Evolutionary conservation across 2,888 invertebrate species (phyloP), one percentile per base, ranked within the genome.

Genomic region (Cephus pulcher): DNA sequence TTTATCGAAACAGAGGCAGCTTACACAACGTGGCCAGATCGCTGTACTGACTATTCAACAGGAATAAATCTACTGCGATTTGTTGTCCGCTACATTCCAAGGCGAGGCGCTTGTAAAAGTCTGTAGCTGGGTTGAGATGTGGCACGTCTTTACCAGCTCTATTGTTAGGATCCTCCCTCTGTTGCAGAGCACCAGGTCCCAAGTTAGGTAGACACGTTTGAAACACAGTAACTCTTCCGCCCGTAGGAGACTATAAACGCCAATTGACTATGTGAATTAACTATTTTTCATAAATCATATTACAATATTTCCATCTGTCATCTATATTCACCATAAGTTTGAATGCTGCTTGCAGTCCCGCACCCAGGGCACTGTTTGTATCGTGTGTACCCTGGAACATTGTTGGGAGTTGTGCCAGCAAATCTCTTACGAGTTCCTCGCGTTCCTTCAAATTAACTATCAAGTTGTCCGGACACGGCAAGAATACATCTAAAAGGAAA

Each of bases 51-150:
- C 96, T 95, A 92, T 97, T 98, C 80, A 99, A 93, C 82, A 99
- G 92, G 93, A 99, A 99, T 87, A 99, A 91, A 92, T 99, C 99
- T 3, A 99, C 97, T 11, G 98, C 97, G 76, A 99, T 95, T 92
- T 99, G 99, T 88, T 98, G 98, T 1, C 97, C 98, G 85, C 98
- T 98, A 92, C 99, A 99, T 91, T 99, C 99, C 75, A 99, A 92
- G 0, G 99, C 98, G 56, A 98, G 92, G 74, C 98, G 95, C 93
- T 99, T 99, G 93, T 98, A 98, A 93, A 99, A 99, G 92, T 99
- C 99, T 1, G 97, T 99, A 3, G 98, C 97, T 0, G 99, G 99
- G 91, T 97, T 98, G 82, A 99, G 92, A 89, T 98, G 96, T 0
- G 95, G 94, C 69, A 96, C 96, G 82, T 98, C 98, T 90, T 97